Evolutionary conservation across 2,113 vertebrate species (phyloP), one percentile per base, ranked within the genome.

Genomic region (Seriola quinqueradiata): DNA sequence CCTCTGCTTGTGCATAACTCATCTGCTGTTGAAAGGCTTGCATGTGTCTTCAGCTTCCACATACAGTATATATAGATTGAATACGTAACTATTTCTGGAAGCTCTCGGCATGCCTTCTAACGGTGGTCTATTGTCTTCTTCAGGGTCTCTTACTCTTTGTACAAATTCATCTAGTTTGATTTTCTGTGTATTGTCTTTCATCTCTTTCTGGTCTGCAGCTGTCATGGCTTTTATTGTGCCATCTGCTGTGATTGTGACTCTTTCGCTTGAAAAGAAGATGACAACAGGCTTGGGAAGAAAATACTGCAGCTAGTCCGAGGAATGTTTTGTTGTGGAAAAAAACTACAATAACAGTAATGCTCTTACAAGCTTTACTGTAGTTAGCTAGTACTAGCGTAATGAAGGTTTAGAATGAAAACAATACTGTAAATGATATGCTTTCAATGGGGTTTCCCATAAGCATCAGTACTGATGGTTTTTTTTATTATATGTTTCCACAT

Each of bases 51-150:
- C 3, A 46, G 38, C 78, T 78, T 85, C 52, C 63, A 52, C 25
- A 69, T 55, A 70, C 42, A 65, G 58, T 81, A 72, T 84, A 82
- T 74, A 74, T 40, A 75, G 57, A 89, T 73, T 32, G 55, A 70
- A 76, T 76, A 25, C 48, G 2, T 63, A 36, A 21, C 54, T 82
- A 65, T 78, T 87, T 59, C 42, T 76, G 36, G 48, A 83, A 0
- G 19, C n/a, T 76, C 21, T 19, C 19, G 42, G 32, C 14, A 72
- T 46, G 76, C 23, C 23, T 40, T 4, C 9, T 36, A 42, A 44
- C 8, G 0, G 11, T 72, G 28, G 23, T 78, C 64, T 54, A 77
- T 16, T 54, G 25, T 84, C 23, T 42, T 70, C 28, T 25, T 73
- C 38, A 1, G 50, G 42, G 46, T n/a, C 21, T 75, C 65, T n/a